These are phyloP conservation scores for Pungitius pungitius DNA, from an alignment of 2,113 vertebrate species.

Conservation along the genomic window DNA sequence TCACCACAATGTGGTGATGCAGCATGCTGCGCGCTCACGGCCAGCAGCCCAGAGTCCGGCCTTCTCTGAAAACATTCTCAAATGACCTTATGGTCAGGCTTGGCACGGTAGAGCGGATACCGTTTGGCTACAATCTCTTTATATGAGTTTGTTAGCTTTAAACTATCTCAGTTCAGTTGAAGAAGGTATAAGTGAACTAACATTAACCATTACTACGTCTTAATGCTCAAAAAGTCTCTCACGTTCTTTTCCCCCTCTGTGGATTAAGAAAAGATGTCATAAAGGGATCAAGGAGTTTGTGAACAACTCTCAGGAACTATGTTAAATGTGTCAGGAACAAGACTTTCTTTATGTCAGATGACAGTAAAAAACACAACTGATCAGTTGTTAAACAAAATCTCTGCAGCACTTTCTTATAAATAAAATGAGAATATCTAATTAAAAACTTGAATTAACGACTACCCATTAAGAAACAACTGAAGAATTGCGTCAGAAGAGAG, in stretches of 20 bases:
- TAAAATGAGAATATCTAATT: background rate
- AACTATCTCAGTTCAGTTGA: background rate
- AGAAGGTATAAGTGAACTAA: background rate
- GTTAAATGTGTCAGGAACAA: background rate
- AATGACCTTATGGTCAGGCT: slow-evolving; percentile 12
- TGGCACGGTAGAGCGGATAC: slow-evolving; percentile 6
- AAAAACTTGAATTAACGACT: background rate
- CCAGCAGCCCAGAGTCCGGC: slow-evolving; percentile 30
- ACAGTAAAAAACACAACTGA: background rate
- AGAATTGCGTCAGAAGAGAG: background rate
- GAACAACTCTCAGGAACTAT: background rate
- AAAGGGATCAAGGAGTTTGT: too few relatives aligned
- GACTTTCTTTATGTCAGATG: background rate
- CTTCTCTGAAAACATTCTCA: background rate
- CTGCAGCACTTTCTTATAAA: background rate
- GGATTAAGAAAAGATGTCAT: background rate
- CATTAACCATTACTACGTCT: background rate
- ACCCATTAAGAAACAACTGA: background rate
- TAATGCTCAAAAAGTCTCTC: background rate
- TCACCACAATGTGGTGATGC: slow-evolving; percentile 5
- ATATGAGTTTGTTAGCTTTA: background rate
- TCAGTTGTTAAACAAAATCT: background rate
- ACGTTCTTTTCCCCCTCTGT: background rate
- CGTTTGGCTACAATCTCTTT: background rate
- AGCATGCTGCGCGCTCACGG: slow-evolving; percentile 56